phyloP scores from a whole-genome alignment of 2,888 invertebrate species.

The Punctoribates punctum region DNA sequence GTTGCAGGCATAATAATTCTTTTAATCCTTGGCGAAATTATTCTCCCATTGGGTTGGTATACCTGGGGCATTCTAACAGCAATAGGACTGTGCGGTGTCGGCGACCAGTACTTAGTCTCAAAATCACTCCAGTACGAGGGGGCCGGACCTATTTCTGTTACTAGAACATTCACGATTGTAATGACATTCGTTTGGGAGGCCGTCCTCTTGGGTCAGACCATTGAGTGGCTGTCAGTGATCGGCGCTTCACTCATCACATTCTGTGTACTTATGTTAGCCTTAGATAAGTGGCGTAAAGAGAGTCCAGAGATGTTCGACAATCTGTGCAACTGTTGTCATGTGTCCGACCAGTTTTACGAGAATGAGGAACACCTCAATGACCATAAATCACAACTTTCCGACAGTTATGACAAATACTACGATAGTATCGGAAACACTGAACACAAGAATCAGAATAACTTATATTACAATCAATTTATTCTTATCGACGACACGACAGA shows the following conservation, averaged over 20 bases:
- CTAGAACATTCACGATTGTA: conserved; percentile 81
- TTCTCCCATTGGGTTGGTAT: neutral
- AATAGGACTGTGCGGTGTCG: conserved; percentile 77
- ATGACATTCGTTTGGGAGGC: conserved; percentile 84
- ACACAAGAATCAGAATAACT: neutral
- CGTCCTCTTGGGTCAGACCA: conserved; percentile 14
- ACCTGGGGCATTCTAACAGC: conserved; percentile 32
- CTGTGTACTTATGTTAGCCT: conserved; percentile 31
- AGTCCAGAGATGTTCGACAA: conserved; percentile 35
- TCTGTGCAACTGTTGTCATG: neutral
- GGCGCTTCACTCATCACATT: conserved; percentile 40
- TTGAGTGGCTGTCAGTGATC: conserved; percentile 32
- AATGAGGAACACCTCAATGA: neutral
- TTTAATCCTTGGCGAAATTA: neutral
- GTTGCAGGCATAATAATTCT: conserved; percentile 14
- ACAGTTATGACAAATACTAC: neutral
- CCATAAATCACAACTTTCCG: neutral
- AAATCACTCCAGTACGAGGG: conserved; percentile 82
- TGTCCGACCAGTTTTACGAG: neutral
- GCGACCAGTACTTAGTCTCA: conserved; percentile 82
- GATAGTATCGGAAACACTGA: neutral
- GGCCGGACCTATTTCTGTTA: conserved; percentile 84
- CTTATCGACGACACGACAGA: neutral
- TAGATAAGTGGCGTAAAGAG: conserved; percentile 38
- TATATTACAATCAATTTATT: conserved; percentile 1